phyloP scores from a whole-genome alignment of 2,888 invertebrate genomes.

The Chaetogeoica ovagalla region DNA sequence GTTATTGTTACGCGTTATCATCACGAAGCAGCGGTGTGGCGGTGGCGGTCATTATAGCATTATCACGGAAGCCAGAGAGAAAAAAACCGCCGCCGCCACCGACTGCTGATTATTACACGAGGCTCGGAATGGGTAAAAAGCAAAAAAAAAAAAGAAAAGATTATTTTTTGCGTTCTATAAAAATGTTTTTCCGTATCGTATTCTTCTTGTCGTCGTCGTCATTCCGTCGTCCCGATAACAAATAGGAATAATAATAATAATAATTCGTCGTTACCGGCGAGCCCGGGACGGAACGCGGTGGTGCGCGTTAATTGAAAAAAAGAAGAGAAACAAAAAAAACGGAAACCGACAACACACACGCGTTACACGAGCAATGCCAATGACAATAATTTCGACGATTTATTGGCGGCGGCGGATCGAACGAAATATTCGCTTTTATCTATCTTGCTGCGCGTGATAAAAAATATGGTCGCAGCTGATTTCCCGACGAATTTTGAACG shows the following conservation, averaged over 20 bases:
- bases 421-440: slow-evolving; percentile 16
- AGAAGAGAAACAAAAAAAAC: neutral
- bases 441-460: slow-evolving; percentile 11
- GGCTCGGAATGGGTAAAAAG: slow-evolving; percentile 47
- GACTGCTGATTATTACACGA: slow-evolving; percentile 24
- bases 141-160: too few relatives aligned
- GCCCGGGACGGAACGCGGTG: neutral
- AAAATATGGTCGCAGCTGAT: slow-evolving; percentile 36
- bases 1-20: neutral
- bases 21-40: too few relatives aligned
- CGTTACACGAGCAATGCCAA: too few relatives aligned
- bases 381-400: neutral
- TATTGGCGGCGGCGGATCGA: neutral
- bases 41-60: neutral
- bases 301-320: slow-evolving; percentile 18
- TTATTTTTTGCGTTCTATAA: slow-evolving; percentile 48
- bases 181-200: slow-evolving; percentile 35
- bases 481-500: slow-evolving; percentile 1
- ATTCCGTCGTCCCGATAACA: slow-evolving; percentile 24
- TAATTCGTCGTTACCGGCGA: neutral
- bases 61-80: neutral
- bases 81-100: neutral
- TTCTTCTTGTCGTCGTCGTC: neutral
- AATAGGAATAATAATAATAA: neutral
- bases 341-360: too few relatives aligned